Conservation (phyloP, 2,113 vertebrate genomes). For the Pseudorectes ferrugineus region DNA sequence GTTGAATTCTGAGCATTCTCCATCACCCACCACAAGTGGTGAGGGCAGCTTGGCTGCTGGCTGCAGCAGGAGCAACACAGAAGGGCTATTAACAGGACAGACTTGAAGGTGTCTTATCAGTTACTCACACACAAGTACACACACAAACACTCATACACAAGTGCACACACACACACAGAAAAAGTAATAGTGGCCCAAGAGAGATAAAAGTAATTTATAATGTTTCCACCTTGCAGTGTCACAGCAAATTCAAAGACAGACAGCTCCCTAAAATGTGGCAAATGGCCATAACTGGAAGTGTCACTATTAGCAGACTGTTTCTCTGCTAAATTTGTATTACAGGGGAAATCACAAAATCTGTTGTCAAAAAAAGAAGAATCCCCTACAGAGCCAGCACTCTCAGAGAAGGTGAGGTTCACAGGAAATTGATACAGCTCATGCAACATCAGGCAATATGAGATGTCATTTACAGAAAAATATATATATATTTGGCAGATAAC, state of each 20-base stretch:
- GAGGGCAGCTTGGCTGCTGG: not conserved
- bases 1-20: conserved; percentile 43
- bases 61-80: not conserved
- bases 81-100: not conserved
- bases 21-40: not conserved
- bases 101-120: not conserved
- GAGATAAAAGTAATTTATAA: not conserved
- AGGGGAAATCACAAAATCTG: not conserved
- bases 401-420: not conserved
- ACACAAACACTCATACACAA: not conserved
- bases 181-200: not conserved
- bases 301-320: not conserved
- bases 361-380: not conserved
- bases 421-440: not conserved
- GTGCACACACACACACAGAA: rapidly evolving
- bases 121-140: not conserved
- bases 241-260: not conserved
- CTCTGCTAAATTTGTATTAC: not conserved
- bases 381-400: not conserved
- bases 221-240: not conserved
- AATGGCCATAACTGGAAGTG: not conserved
- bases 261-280: not conserved
- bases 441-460: not conserved
- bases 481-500: not conserved
- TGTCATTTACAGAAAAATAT: not conserved